Base-by-base conservation (phyloP, 2,888 invertebrate genomes). In the Hydroisotoma schaefferi region DNA sequence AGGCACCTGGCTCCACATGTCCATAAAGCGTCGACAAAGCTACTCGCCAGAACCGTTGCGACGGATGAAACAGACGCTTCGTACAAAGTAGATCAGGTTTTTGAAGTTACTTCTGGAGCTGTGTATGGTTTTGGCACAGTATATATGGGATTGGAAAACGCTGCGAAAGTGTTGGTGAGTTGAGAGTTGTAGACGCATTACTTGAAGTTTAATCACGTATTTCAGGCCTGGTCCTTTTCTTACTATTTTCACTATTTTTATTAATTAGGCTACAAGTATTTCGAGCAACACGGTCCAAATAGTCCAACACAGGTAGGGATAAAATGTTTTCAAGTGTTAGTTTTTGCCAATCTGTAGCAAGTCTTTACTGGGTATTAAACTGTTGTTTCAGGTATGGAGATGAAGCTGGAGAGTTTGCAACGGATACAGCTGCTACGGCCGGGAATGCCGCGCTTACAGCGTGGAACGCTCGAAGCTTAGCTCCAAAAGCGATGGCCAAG, bases 241-340 rank as follows among this genome's bases (percentile, higher is more conserved):
- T n/a, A n/a, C n/a, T n/a, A n/a, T n/a, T n/a, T n/a, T n/a, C n/a
- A n/a, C n/a, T n/a, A n/a, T n/a, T n/a, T n/a, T n/a, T n/a, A n/a
- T n/a, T n/a, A n/a, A n/a, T n/a, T n/a, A n/a, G n/a, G n/a, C 79
- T 12, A 57, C 52, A 27, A 71, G 68, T 55, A 75, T 89, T 25
- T 83, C 86, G 52, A 80, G 85, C 68, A 87, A 88, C 76, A 88
- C 88, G 0, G 87, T 88, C 0, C 82, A 83, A 73, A 82, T 88
- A 56, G 86, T 89, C 40, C 80, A 84, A 70, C 84, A 88, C 74
- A 87, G 84, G 87, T 88, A 78, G 77, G 80, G 18, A 75, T 25
- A 8, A 15, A 6, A 15, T 15, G 20, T 20, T 29, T 1, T 26
- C 26, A 20, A 8, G 33, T 27, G 22, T 18, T 22, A 44, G 25